phyloP scores from a whole-genome alignment of 2,888 invertebrate species.

The Syrista parreyssii region DNA sequence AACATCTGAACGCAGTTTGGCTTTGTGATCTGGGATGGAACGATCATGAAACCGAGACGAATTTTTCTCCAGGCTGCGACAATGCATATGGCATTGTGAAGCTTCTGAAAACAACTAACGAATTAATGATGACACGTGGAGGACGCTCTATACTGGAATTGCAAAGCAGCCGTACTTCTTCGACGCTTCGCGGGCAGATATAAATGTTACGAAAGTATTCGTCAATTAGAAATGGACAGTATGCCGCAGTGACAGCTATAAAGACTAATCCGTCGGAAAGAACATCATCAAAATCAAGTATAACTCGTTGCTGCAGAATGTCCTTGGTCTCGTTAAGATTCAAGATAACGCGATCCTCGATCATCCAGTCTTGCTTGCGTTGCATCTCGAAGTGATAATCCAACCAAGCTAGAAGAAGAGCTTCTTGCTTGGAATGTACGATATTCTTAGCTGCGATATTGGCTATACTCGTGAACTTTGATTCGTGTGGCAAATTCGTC shows the following conservation, averaged over 20 bases:
- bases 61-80: constrained; percentile 70
- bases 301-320: constrained; percentile 17
- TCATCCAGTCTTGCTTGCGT: constrained; percentile 65
- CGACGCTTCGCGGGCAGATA: constrained; percentile 56
- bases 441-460: constrained; percentile 4
- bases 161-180: constrained; percentile 51
- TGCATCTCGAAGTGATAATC: constrained; percentile 60
- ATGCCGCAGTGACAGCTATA: constrained; percentile 69
- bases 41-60: constrained; percentile 70
- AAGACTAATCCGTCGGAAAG: constrained; percentile 71
- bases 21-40: constrained; percentile 68
- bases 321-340: constrained; percentile 31
- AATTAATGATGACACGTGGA: background rate
- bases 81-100: constrained; percentile 72
- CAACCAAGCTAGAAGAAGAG: constrained; percentile 64
- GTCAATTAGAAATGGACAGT: constrained; percentile 71
- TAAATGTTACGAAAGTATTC: constrained; percentile 68
- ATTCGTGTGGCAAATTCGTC: background rate
- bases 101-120: constrained; percentile 41
- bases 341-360: constrained; percentile 52
- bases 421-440: constrained; percentile 41
- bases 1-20: constrained; percentile 72
- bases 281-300: constrained; percentile 68
- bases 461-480: constrained; percentile 1
- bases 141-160: background rate